A percentile compares a stretch with the other conserved stretches of the same genome.
phyloP scores from a whole-genome alignment of 2,888 invertebrate genomes.

The Melanostoma mellinum region DNA sequence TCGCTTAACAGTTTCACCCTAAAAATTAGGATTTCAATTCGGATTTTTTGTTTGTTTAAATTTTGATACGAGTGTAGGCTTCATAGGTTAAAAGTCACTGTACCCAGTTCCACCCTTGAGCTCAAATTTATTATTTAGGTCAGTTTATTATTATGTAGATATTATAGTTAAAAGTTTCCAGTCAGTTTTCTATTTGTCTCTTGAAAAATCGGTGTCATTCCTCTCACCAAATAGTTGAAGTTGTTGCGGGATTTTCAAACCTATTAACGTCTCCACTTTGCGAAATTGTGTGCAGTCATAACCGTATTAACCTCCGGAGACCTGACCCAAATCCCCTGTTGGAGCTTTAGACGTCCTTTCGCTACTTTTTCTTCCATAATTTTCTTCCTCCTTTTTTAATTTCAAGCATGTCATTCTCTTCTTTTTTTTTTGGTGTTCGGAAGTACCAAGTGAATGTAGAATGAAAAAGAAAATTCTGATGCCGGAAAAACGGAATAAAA shows the following conservation, averaged over 20 bases:
- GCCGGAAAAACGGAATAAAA: constrained; percentile 56
- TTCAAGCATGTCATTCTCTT: constrained; percentile 54
- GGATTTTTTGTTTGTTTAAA: no score
- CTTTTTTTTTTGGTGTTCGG: constrained; percentile 37
- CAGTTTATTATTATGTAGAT: no score
- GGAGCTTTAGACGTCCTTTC: constrained; percentile 55
- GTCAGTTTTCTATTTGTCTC: no score
- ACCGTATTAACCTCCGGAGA: constrained; percentile 69
- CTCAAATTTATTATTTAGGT: no score
- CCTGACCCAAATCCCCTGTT: constrained; percentile 67
- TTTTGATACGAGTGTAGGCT: no score
- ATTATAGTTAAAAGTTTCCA: no score
- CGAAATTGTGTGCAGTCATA: constrained; percentile 70
- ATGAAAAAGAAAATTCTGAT: constrained; percentile 63
- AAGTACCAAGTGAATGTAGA: constrained; percentile 69
- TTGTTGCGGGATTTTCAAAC: constrained; percentile 57
- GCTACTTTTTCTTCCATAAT: constrained; percentile 47
- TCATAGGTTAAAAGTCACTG: no score
- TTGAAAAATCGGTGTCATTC: constrained; percentile 32
- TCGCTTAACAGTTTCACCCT: no score
- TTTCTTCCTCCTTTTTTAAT: constrained; percentile 46
- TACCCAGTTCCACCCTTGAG: no score
- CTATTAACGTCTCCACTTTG: constrained; percentile 66
- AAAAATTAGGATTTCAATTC: no score
- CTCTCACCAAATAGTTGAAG: constrained; percentile 29